Evolutionary conservation across 1,140 invertebrate species (phyloP).

Genomic region (Diorhabda elongata): DNA sequence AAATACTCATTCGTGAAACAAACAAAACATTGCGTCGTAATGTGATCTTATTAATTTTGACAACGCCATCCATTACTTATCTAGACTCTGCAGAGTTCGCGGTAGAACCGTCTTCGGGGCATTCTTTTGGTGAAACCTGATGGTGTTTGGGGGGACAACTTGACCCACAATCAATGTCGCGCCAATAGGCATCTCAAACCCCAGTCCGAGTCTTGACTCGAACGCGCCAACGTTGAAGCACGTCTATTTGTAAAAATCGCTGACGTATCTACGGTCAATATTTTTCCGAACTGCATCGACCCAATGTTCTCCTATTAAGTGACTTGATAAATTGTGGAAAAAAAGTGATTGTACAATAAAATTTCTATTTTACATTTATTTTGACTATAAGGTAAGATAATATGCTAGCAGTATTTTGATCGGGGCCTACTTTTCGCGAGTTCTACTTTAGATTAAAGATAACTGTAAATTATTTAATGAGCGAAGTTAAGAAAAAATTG

Average conservation of each 20-base stretch:
- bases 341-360: not conserved
- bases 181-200: not conserved
- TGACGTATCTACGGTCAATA: not conserved
- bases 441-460: not conserved
- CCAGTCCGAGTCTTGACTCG: not conserved
- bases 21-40: too few species aligned
- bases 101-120: not conserved
- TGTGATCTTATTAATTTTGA: too few species aligned
- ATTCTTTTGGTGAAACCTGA: slow-evolving; percentile 11
- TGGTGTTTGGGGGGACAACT: slow-evolving; percentile 7
- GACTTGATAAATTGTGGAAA: not conserved
- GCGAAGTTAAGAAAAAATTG: not conserved
- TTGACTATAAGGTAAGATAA: not conserved
- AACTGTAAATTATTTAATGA: not conserved
- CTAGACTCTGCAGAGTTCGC: not conserved
- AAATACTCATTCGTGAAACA: too few species aligned
- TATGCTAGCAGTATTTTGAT: not conserved
- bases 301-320: not conserved
- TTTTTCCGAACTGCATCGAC: not conserved
- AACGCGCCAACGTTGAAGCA: not conserved
- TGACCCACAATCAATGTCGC: slow-evolving; percentile 9
- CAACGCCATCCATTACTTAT: too few species aligned
- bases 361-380: not conserved
- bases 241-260: not conserved
- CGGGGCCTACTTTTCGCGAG: not conserved